phyloP scores from a whole-genome alignment of 2,113 vertebrate genomes.

The Empidonax alnorum region DNA sequence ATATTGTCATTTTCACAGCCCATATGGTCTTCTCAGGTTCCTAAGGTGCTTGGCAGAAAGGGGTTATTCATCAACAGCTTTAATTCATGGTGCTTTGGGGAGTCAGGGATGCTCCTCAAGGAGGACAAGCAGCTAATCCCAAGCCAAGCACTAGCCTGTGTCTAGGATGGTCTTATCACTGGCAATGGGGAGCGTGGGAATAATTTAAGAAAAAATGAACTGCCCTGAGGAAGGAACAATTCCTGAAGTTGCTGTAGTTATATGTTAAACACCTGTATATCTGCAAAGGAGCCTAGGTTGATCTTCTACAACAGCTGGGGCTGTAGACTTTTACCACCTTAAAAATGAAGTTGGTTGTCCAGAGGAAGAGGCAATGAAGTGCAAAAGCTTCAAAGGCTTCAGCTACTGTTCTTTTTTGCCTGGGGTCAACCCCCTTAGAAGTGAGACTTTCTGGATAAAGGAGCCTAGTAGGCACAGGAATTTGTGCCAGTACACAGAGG shows the following conservation, averaged over 20 bases:
- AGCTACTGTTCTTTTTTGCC: neutral
- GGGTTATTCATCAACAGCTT: neutral
- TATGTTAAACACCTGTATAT: neutral
- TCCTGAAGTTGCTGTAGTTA: neutral
- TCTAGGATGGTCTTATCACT: neutral
- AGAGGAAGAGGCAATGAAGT: neutral
- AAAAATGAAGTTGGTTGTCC: neutral
- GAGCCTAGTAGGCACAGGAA: neutral
- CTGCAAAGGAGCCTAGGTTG: neutral
- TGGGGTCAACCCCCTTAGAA: neutral
- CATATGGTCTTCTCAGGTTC: conserved; percentile 30
- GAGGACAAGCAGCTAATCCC: neutral
- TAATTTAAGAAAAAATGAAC: neutral
- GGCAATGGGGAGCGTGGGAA: neutral
- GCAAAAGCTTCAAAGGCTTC: conserved; percentile 2
- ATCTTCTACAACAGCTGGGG: neutral
- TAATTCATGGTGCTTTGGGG: neutral
- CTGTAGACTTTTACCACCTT: neutral
- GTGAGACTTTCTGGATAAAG: neutral
- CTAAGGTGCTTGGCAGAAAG: conserved; percentile 37
- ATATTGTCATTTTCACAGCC: conserved; percentile 47
- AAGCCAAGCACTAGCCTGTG: neutral
- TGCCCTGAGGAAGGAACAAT: neutral
- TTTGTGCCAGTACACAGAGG: conserved; percentile 27
- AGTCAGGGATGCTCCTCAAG: neutral